Base-by-base conservation (phyloP, 1,140 invertebrate species). In the Oncopodura yosiiana region DNA sequence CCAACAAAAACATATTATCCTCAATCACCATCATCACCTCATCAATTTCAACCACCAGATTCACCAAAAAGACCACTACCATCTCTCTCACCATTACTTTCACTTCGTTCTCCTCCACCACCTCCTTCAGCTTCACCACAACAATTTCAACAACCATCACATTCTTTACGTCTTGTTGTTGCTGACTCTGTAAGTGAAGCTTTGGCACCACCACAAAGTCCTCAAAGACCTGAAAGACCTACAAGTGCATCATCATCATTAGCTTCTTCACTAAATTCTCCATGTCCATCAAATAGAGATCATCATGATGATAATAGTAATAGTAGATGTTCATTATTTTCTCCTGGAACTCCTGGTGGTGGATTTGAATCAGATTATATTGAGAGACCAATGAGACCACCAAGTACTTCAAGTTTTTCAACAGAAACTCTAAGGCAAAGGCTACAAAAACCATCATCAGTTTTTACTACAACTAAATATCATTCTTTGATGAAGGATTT, bases 351-450 rank as follows among this genome's bases (percentile, higher is more conserved):
- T 42, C 41, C 9, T 19, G 19, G 8, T 23, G 11, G 8, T 23
- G 11, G 8, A 23, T 8, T 21, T 42, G 19, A 38, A 38, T 18
- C 5, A n/a, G 14, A 5, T 8, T 19, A n/a, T 39, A 9, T 5
- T 19, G 1, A 19, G 11, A 16, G 21, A 9, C 21, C 37, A 39
- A 16, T 24, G 2, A 24, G 9, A 9, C 26, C 41, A 42, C 23
- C 18, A 24, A 42, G 41, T 24, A 8, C 41, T 21, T 24, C 1
- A 19, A 29, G 14, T 48, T 23, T 48, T 32, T 29, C 11, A 5
- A n/a, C n/a, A 50, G 55, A 61, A n/a, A 56, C 45, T 5, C 42
- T 61, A 16, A 34, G 55, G 14, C 54, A 61, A 27, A 32, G 59
- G 9, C 42, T 57, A 16, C 41, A 53, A 23, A 54, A 60, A 49